These are phyloP conservation scores for Ataeniobius toweri DNA, from an alignment of 2,797 vertebrate species.

Conservation along the genomic window DNA sequence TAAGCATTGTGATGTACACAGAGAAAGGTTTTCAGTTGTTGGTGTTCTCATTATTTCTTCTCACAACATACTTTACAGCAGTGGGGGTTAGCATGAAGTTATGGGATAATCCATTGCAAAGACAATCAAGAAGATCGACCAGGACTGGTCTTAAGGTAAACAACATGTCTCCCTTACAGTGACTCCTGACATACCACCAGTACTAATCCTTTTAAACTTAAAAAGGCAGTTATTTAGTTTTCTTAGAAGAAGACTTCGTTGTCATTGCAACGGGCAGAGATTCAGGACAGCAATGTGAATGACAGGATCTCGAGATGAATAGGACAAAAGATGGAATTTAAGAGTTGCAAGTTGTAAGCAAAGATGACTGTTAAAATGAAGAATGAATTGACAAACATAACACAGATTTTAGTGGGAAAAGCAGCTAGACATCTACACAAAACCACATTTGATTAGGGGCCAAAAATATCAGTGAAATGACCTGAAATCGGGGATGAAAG, in stretches of 20 bases:
- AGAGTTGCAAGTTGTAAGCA: slow-evolving; percentile 75
- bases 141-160: slow-evolving; percentile 77
- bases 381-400: slow-evolving; percentile 72
- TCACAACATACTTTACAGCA: slow-evolving; percentile 76
- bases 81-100: slow-evolving; percentile 80
- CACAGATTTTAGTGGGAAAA: slow-evolving; percentile 76
- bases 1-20: slow-evolving; percentile 84
- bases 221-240: slow-evolving; percentile 44
- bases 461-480: slow-evolving; percentile 69
- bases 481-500: slow-evolving; percentile 56
- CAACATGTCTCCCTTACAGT: slow-evolving; percentile 51
- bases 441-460: slow-evolving; percentile 72
- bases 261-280: slow-evolving; percentile 75
- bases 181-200: slow-evolving; percentile 39
- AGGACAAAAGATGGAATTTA: slow-evolving; percentile 73
- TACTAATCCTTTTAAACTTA: slow-evolving; percentile 42
- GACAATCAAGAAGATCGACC: slow-evolving; percentile 84
- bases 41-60: slow-evolving; percentile 77
- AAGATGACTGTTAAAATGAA: slow-evolving; percentile 78
- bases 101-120: slow-evolving; percentile 82
- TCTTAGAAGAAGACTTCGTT: slow-evolving; percentile 68
- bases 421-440: slow-evolving; percentile 62
- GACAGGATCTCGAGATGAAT: slow-evolving; percentile 70
- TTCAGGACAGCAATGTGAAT: slow-evolving; percentile 72
- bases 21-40: slow-evolving; percentile 84